Conservation (phyloP, 2,113 vertebrate species). For the Lycaon pictus region DNA sequence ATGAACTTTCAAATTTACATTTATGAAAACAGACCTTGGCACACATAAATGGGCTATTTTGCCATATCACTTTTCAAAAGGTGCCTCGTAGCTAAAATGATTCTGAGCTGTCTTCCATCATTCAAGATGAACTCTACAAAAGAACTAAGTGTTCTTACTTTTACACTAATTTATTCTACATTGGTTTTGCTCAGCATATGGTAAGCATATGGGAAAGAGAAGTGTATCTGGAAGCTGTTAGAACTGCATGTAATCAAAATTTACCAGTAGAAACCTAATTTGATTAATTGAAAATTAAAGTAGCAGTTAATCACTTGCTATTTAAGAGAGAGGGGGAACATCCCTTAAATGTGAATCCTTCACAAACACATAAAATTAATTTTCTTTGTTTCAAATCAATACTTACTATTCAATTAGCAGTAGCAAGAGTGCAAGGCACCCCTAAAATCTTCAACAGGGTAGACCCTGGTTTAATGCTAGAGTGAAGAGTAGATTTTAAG, state of each 20-base stretch:
- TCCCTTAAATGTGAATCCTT: conserved; percentile 62
- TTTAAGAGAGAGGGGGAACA: not conserved
- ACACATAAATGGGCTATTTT: conserved; percentile 79
- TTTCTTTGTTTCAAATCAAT: conserved; percentile 53
- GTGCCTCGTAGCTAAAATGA: conserved; percentile 79
- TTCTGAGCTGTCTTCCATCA: conserved; percentile 82
- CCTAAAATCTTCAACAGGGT: conserved; percentile 13
- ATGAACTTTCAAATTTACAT: conserved; percentile 85
- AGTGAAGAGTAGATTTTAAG: conserved; percentile 31
- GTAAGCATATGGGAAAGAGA: conserved; percentile 79
- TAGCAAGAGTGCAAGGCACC: not conserved
- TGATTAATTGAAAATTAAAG: conserved; percentile 83
- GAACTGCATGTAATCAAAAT: conserved; percentile 77
- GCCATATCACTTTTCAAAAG: conserved; percentile 83
- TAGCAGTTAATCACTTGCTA: conserved; percentile 72
- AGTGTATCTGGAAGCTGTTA: conserved; percentile 79
- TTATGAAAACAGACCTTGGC: conserved; percentile 84
- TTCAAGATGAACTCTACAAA: conserved; percentile 82
- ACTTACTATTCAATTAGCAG: conserved; percentile 27
- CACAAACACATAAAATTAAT: conserved; percentile 58
- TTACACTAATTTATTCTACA: conserved; percentile 78
- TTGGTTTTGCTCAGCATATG: conserved; percentile 69
- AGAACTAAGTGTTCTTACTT: conserved; percentile 65
- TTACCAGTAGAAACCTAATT: conserved; percentile 75
- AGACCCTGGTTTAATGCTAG: not conserved